A percentile compares a stretch with the other conserved stretches of the same genome.
phyloP scores from a whole-genome alignment of 2,888 invertebrate genomes.

The Ceratothoa steindachneri region DNA sequence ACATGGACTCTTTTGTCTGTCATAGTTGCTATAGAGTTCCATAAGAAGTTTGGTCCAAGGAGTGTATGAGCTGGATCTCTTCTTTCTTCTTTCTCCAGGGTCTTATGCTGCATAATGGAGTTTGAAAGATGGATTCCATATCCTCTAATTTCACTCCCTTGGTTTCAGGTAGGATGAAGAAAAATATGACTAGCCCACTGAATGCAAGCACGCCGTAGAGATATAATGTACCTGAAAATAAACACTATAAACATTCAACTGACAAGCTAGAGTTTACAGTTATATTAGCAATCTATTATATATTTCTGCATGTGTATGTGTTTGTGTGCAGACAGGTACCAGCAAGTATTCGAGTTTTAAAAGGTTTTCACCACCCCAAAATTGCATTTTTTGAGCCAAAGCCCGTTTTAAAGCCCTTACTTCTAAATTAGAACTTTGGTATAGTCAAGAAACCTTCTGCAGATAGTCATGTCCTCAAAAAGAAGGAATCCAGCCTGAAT shows the following conservation, averaged over 20 bases:
- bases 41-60: neutral
- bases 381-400: too few relatives aligned
- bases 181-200: constrained; percentile 56
- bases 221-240: constrained; percentile 57
- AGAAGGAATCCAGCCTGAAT: too few relatives aligned
- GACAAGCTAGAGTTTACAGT: neutral
- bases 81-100: neutral
- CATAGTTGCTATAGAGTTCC: neutral
- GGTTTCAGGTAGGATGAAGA: constrained; percentile 58
- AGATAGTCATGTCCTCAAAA: too few relatives aligned
- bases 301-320: neutral
- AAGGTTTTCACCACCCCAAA: too few relatives aligned
- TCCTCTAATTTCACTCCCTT: constrained; percentile 57
- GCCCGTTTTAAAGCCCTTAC: too few relatives aligned
- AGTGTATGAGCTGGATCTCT: neutral
- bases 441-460: too few relatives aligned
- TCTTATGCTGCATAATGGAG: neutral
- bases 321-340: too few relatives aligned
- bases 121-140: constrained; percentile 55
- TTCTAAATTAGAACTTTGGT: too few relatives aligned
- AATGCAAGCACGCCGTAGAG: constrained; percentile 57
- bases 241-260: neutral
- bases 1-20: neutral
- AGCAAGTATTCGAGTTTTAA: too few relatives aligned
- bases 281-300: neutral